Evolutionary conservation across 2,113 vertebrate species (phyloP), one percentile per base, ranked within the genome.

Genomic region (Crotophaga sulcirostris): DNA sequence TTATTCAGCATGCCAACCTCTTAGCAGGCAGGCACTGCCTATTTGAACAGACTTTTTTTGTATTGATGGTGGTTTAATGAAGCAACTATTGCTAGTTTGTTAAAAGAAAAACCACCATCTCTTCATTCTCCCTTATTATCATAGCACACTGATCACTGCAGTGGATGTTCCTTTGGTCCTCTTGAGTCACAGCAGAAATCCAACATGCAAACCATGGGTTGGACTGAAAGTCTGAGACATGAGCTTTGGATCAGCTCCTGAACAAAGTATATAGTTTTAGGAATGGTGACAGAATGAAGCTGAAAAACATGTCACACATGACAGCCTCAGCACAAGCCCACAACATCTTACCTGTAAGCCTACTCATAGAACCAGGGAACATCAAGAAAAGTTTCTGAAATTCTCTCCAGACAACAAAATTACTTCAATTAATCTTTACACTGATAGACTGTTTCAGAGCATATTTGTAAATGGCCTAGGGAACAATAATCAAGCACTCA

Each of bases 401-500:
- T 28, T 81, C 76, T 94, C 80, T 78, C 36, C 78, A 96, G 82
- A 97, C 68, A 96, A 97, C 60, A 28, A 80, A 97, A 97, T 96
- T 23, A 79, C 38, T 79, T 96, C 90, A 96, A 93, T 97, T 97
- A 97, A 96, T 97, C 83, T 96, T 84, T 78, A 90, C 40, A 68
- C 45, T 95, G 95, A 97, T 88, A 94, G 96, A 89, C 36, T 89
- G 44, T 84, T 97, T 75, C 75, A 88, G 56, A 84, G 55, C 26
- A 86, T 94, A 91, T 95, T 95, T 93, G 73, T 80, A 67, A 97
- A 89, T 92, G 89, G 90, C 85, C 90, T 60, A 84, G 74, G 90
- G 92, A 97, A 95, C 70, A 70, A 94, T 94, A 97, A 98, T 97
- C 97, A 91, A 97, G 94, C 94, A 95, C 92, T 96, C 95, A 96